These are phyloP conservation scores for Pygoscelis adeliae DNA, from an alignment of 2,113 vertebrate species.

Conservation along the genomic window DNA sequence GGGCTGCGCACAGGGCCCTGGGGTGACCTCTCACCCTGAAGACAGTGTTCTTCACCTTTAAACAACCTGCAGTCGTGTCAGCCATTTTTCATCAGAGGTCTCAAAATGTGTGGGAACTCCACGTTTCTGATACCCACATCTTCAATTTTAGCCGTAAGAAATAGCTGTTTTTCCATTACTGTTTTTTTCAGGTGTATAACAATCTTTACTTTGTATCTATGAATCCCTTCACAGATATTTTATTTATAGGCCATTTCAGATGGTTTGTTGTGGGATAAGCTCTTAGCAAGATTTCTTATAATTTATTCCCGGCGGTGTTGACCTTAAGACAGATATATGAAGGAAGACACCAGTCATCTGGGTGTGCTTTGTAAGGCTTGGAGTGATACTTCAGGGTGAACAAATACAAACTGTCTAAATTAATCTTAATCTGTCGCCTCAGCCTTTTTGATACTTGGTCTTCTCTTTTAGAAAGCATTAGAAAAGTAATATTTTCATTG, in stretches of 20 bases:
- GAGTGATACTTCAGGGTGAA: conserved; percentile 30
- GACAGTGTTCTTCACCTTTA: neutral
- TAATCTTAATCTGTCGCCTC: conserved; percentile 39
- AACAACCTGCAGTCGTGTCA: neutral
- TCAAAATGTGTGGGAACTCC: conserved; percentile 47
- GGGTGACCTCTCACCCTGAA: conserved; percentile 21
- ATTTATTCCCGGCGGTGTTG: conserved; percentile 45
- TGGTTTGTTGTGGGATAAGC: conserved; percentile 67
- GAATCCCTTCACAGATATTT: conserved; percentile 62
- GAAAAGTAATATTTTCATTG: conserved; percentile 38
- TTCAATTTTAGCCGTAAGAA: conserved; percentile 61
- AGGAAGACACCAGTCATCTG: conserved; percentile 41
- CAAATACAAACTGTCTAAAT: conserved; percentile 41
- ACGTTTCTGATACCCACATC: conserved; percentile 55
- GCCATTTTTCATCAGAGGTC: conserved; percentile 49
- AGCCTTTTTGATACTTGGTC: neutral
- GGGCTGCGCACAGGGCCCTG: neutral
- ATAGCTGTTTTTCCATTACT: conserved; percentile 62
- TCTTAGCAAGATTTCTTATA: conserved; percentile 53
- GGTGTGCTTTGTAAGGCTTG: conserved; percentile 39
- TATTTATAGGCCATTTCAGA: conserved; percentile 75
- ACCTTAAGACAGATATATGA: neutral
- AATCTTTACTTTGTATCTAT: conserved; percentile 59
- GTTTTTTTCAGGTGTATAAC: conserved; percentile 34
- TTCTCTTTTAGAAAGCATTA: conserved; percentile 4